A percentile compares a stretch with the other conserved stretches of the same genome.
phyloP scores from a whole-genome alignment of 2,113 vertebrate species.

The Sylvilagus bachmani region DNA sequence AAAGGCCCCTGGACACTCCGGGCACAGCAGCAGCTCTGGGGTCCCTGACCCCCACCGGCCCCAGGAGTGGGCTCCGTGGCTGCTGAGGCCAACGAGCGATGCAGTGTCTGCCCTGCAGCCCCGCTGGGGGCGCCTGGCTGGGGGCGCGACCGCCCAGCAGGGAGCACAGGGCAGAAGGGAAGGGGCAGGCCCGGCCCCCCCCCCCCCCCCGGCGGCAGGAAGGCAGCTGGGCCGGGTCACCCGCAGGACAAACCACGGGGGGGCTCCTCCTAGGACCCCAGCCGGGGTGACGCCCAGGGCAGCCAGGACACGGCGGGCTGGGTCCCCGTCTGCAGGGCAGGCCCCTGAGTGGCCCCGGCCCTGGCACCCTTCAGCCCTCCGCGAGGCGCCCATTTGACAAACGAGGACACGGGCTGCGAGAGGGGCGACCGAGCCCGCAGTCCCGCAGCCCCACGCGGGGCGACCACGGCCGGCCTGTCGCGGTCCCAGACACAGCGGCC shows the following conservation, averaged over 20 bases:
- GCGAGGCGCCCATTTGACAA: not conserved
- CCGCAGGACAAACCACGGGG: too few relatives aligned
- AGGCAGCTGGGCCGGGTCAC: too few relatives aligned
- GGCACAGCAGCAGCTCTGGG: not conserved
- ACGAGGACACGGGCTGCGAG: not conserved
- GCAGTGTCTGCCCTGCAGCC: not conserved
- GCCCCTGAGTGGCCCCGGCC: rapidly evolving
- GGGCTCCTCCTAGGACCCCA: not conserved
- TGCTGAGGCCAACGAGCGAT: not conserved
- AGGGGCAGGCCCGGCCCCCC: too few relatives aligned
- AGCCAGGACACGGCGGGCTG: not conserved
- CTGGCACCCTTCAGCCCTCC: not conserved
- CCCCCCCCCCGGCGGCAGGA: too few relatives aligned
- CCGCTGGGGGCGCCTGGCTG: too few relatives aligned
- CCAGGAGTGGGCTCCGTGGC: too few relatives aligned
- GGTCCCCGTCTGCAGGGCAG: not conserved
- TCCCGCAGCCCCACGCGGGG: not conserved
- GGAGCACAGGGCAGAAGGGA: too few relatives aligned
- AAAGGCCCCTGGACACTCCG: not conserved
- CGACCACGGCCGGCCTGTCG: not conserved
- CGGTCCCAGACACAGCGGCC: too few relatives aligned
- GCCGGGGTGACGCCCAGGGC: not conserved
- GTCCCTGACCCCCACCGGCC: not conserved
- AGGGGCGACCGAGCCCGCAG: not conserved
- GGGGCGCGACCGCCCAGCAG: too few relatives aligned